These are phyloP conservation scores for Callopanchax toddi DNA, from an alignment of 2,113 vertebrate genomes.

Conservation along the genomic window DNA sequence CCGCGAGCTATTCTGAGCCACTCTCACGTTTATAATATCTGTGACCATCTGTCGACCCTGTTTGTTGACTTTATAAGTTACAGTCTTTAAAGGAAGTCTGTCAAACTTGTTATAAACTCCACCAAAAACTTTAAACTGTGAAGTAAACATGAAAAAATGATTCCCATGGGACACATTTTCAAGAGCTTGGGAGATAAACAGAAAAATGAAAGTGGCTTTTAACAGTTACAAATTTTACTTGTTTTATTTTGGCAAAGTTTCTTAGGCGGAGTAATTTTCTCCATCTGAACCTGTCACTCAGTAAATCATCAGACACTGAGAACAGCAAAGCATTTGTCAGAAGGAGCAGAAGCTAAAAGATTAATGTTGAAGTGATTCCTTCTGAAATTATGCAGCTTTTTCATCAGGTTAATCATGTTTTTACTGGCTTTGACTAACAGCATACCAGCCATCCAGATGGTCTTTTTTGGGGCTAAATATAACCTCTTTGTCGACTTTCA, in stretches of 20 bases:
- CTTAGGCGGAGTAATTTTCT: too few relatives aligned
- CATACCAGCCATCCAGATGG: constrained; percentile 75
- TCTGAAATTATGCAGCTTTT: constrained; percentile 63
- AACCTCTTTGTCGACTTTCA: constrained; percentile 47
- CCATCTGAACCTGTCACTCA: constrained; percentile 17
- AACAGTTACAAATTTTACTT: too few relatives aligned
- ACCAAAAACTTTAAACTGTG: neutral
- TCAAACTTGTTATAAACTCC: neutral
- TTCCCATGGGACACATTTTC: neutral
- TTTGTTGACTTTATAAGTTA: constrained; percentile 46
- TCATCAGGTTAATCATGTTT: constrained; percentile 76
- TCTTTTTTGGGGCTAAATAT: constrained; percentile 71
- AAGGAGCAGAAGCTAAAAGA: constrained; percentile 45
- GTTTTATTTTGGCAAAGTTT: neutral
- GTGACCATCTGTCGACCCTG: constrained; percentile 38
- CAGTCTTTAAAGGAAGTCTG: constrained; percentile 29
- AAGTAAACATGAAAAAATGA: neutral
- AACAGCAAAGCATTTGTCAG: constrained; percentile 28
- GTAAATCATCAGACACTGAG: constrained; percentile 36
- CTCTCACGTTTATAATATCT: constrained; percentile 39
- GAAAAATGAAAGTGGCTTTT: neutral
- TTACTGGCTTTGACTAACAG: constrained; percentile 58
- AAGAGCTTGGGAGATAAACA: neutral
- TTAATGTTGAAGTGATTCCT: constrained; percentile 44
- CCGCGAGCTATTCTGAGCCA: constrained; percentile 51